Evolutionary conservation across 2,113 vertebrate species (phyloP), one percentile per base, ranked within the genome.

Genomic region (Syngnathoides biaculeatus): DNA sequence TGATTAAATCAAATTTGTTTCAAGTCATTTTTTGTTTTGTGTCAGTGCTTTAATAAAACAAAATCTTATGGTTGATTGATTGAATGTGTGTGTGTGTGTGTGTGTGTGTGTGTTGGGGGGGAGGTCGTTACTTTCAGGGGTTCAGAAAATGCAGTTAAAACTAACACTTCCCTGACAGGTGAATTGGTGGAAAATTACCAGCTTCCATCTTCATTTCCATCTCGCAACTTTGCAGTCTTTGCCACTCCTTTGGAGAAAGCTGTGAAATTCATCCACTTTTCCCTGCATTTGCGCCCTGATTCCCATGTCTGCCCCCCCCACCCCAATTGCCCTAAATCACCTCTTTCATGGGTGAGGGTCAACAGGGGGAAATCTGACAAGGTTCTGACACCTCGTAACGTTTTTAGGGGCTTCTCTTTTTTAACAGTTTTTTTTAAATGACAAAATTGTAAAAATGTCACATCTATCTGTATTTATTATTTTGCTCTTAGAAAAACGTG

Each of bases 91-190:
- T n/a, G n/a, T n/a, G n/a, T n/a, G n/a, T n/a, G n/a, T n/a, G n/a
- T n/a, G n/a, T n/a, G n/a, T n/a, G n/a, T n/a, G n/a, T n/a, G n/a
- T n/a, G n/a, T n/a, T n/a, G n/a, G n/a, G n/a, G n/a, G n/a, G n/a
- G n/a, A n/a, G n/a, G n/a, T n/a, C n/a, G n/a, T n/a, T n/a, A n/a
- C n/a, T n/a, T n/a, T n/a, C n/a, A 71, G 4, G 70, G 64, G 68
- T 56, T 67, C 55, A 72, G 62, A 59, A 48, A 73, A 56, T 22
- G 75, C 70, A 58, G 69, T 38, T 67, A 39, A 17, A 68, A 63
- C 48, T 45, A 78, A 57, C 71, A 64, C 48, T 64, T 74, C 38
- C 15, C 72, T 79, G 81, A 78, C 86, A 88, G 79, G 79, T 84
- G 81, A 65, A 77, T 69, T 5, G 59, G 75, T 40, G 71, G 70